Evolutionary conservation across 53 echinoderm and acorn worm species (phyloP).

Genomic region (Antedon mediterranea): DNA sequence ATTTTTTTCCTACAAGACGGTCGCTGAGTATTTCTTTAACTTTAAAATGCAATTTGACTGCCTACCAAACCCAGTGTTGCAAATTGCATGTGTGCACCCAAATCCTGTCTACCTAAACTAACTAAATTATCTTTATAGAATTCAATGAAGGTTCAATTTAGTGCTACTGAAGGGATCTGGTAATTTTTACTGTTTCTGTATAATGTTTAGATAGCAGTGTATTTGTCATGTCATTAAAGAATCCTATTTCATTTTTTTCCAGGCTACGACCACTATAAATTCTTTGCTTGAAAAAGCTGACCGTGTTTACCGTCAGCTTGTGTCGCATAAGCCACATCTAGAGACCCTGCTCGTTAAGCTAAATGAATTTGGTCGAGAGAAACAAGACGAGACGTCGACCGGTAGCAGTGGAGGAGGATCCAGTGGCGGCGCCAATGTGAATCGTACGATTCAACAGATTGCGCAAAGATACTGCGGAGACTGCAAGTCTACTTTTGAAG

Average conservation of each 20-base stretch:
- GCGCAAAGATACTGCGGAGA: conserved; percentile 94
- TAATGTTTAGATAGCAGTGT: no score
- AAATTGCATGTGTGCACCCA: no score
- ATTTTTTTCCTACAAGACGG: no score
- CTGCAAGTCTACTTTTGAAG: conserved; percentile 87
- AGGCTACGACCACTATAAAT: conserved; percentile 80
- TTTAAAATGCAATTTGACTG: no score
- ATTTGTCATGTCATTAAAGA: not conserved
- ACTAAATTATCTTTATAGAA: no score
- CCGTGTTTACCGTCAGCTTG: conserved; percentile 86
- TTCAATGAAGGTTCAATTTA: no score
- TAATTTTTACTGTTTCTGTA: no score
- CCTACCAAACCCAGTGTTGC: no score
- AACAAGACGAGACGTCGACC: conserved; percentile 42
- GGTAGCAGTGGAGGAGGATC: conserved; percentile 9
- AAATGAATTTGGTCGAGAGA: conserved; percentile 85
- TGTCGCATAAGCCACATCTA: conserved; percentile 86
- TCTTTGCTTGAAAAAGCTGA: conserved; percentile 85
- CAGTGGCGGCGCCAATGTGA: conserved; percentile 46
- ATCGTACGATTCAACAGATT: conserved; percentile 74
- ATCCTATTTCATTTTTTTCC: conserved; percentile 1
- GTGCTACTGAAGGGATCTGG: no score
- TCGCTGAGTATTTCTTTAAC: no score
- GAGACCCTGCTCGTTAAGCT: conserved; percentile 79
- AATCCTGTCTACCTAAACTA: no score